Base-by-base conservation (phyloP, 37 sponge, comb jelly and placozoan species). In the Beroe forskalii region DNA sequence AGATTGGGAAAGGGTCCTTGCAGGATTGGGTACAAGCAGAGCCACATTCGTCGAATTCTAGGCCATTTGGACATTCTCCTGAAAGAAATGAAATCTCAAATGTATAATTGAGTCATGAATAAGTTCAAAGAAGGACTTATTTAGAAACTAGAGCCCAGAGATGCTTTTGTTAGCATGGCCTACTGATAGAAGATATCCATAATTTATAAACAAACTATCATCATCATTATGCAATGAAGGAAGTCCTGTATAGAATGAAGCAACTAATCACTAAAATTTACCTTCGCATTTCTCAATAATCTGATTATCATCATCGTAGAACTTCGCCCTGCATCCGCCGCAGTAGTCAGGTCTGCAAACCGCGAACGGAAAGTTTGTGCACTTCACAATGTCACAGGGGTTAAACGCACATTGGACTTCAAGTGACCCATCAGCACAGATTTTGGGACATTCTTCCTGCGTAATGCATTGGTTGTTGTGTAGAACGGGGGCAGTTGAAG, bases 11-110 rank as follows among this genome's bases (percentile, higher is more conserved):
- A 1, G 43, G 86, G 55, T 20, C 17, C 48, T 23, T 42, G 55
- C 86, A 80, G 86, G 86, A 42, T n/a, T 22, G 55, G 19, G 86
- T 35, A 80, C 86, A 80, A 25, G 86, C 86, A 44, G 38, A 33
- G 2, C 86, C 86, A n/a, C 86, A 80, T 23, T 80, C 55, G 4
- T 35, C 42, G 55, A 23, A 80, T 42, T 44, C 0, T 25, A 42
- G 20, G 1, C 40, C 40, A 23, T 20, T 1, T 24, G 28, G 14
- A 43, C 86, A 80, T n/a, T n/a, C n/a, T n/a, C n/a, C n/a, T n/a
- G n/a, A n/a, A n/a, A n/a, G n/a, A n/a, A n/a, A n/a, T n/a, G n/a
- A n/a, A n/a, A n/a, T n/a, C n/a, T n/a, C n/a, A n/a, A n/a, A n/a
- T n/a, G n/a, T n/a, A n/a, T n/a, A n/a, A n/a, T n/a, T n/a, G n/a